Conservation (phyloP, 2,113 vertebrate species). For the Xiphophorus hellerii region DNA sequence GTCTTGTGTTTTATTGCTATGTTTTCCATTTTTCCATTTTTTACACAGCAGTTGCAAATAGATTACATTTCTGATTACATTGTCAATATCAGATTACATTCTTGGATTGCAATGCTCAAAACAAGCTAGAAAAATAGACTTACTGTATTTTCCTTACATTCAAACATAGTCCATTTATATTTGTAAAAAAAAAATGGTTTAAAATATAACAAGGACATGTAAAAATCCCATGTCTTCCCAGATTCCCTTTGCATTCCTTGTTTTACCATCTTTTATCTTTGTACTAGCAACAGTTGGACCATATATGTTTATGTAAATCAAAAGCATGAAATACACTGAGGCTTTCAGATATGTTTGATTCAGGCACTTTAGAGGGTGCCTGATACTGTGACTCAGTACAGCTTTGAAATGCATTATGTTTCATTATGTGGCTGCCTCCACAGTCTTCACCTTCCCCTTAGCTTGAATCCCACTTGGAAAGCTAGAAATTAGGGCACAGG, state of each 20-base stretch:
- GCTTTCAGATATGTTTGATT: conserved; percentile 16
- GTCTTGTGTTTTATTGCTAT: conserved; percentile 21
- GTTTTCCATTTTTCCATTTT: no score
- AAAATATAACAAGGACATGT: conserved; percentile 6
- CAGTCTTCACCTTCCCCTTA: conserved; percentile 72
- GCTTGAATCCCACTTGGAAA: conserved; percentile 69
- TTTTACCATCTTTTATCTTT: conserved; percentile 7
- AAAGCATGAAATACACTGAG: conserved; percentile 8
- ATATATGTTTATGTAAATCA: conserved; percentile 20
- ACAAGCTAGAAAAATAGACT: not conserved
- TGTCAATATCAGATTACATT: no score
- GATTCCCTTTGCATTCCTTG: not conserved
- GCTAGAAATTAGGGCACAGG: conserved; percentile 73
- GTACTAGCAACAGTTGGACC: conserved; percentile 3
- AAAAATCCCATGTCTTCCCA: not conserved
- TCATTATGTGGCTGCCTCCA: conserved; percentile 60
- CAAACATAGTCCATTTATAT: not conserved
- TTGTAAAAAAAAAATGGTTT: not conserved
- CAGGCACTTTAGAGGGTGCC: conserved; percentile 33
- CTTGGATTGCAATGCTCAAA: not conserved
- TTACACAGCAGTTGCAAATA: no score
- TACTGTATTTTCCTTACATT: not conserved
- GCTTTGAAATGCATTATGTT: conserved; percentile 57
- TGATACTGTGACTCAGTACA: conserved; percentile 56
- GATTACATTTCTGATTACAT: no score